Evolutionary conservation across 2,888 invertebrate genomes (phyloP).

Genomic region (Buathra laborator): DNA sequence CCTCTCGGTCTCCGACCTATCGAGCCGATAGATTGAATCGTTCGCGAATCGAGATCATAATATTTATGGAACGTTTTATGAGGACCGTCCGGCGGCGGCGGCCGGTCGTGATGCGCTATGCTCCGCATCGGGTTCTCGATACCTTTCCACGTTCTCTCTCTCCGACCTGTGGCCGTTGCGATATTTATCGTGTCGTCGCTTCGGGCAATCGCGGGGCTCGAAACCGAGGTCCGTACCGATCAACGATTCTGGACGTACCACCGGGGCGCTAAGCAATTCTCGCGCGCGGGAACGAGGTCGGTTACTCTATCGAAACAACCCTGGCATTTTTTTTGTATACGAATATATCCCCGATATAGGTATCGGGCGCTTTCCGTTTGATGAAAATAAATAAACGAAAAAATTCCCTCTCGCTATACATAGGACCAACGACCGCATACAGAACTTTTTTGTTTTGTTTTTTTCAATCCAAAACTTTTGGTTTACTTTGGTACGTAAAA

Average conservation of each 20-base stretch:
- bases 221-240: constrained; percentile 40
- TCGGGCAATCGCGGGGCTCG: constrained; percentile 51
- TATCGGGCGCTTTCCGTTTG: constrained; percentile 36
- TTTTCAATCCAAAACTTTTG: constrained; percentile 26
- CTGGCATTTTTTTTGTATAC: neutral
- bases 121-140: constrained; percentile 53
- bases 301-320: constrained; percentile 42
- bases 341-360: neutral
- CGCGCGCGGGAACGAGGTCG: constrained; percentile 54
- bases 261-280: constrained; percentile 38
- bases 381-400: constrained; percentile 46
- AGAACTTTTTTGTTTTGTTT: neutral
- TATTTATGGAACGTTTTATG: constrained; percentile 76
- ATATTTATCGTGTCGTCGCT: constrained; percentile 72
- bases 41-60: constrained; percentile 76
- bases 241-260: constrained; percentile 54
- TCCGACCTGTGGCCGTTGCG: constrained; percentile 31
- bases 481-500: constrained; percentile 7
- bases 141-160: constrained; percentile 52
- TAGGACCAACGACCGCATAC: constrained; percentile 10
- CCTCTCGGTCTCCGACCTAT: constrained; percentile 58
- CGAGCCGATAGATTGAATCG: constrained; percentile 74
- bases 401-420: neutral
- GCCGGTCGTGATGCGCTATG: constrained; percentile 64
- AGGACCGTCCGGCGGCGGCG: constrained; percentile 60